Base-by-base conservation (phyloP, 2,113 vertebrate genomes). In the Eretmochelys imbricata region DNA sequence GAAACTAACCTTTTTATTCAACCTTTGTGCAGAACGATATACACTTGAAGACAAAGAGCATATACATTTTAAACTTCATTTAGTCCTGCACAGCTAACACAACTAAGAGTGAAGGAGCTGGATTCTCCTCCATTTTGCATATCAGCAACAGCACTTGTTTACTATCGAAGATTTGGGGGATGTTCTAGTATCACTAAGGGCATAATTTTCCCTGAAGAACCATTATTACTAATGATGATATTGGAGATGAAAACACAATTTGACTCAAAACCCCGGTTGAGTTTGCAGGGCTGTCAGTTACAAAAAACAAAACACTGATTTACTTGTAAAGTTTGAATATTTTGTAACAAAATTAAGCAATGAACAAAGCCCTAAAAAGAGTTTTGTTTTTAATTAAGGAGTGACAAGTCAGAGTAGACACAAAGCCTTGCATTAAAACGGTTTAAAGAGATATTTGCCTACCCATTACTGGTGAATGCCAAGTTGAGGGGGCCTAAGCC, bases 161-260 rank as follows among this genome's bases (percentile, higher is more conserved):
- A 57, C 53, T 91, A 7, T 1, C 1, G 29, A 92, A 10, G 27
- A 57, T 84, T 80, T 14, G 4, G 13, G 5, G 29, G 7, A 81
- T 62, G 17, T 53, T 54, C 20, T 59, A 59, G 25, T 49, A 54
- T 38, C 80, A 42, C 27, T 42, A n/a, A 0, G 76, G 24, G n/a
- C 13, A 8, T 8, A 59, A 62, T 14, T 51, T 55, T 12, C 17
- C 29, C 29, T 27, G 6, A 89, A 82, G 0, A 0, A 0, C 20
- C 93, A 69, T 69, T n/a, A 69, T n/a, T 69, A 69, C 62, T 82
- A 22, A 80, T 4, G 25, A 76, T 25, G 86, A 84, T 1, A 9
- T 1, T 11, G 5, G 22, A 91, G 7, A 55, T 1, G 7, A 11
- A 59, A 86, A 92, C 86, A 91, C 35, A 3, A 31, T 10, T 27